Conservation (phyloP, 2,797 vertebrate species). For the Kryptolebias ocellatus region DNA sequence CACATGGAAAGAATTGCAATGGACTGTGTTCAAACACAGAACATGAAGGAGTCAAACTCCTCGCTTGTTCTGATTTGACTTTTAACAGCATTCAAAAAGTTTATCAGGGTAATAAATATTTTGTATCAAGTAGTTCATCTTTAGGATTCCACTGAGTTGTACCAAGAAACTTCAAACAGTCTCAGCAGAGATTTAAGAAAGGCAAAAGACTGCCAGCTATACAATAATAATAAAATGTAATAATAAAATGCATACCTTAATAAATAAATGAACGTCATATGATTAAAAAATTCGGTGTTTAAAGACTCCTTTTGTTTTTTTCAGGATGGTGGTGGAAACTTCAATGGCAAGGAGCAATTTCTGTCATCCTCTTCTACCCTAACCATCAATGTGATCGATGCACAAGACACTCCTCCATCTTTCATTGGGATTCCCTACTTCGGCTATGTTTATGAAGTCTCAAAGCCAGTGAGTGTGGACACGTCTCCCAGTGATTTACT, state of each 20-base stretch:
- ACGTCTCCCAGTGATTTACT: not conserved
- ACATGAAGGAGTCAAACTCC: too few species aligned
- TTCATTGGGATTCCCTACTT: slow-evolving; percentile 95
- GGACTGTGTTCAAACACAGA: too few species aligned
- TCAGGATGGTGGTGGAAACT: slow-evolving; percentile 94
- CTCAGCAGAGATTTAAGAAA: too few species aligned
- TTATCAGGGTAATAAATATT: too few species aligned
- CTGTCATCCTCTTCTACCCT: slow-evolving; percentile 90
- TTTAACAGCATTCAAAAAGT: not conserved
- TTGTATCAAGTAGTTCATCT: not conserved
- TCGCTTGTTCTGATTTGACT: not conserved
- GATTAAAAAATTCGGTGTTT: not conserved
- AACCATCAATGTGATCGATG: slow-evolving; percentile 92
- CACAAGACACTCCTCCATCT: slow-evolving; percentile 90
- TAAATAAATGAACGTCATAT: not conserved
- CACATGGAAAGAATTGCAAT: too few species aligned
- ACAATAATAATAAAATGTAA: too few species aligned
- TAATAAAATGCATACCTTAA: too few species aligned
- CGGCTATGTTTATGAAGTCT: slow-evolving; percentile 93
- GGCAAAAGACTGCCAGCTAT: too few species aligned
- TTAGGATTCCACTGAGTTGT: not conserved
- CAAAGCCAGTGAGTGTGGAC: slow-evolving; percentile 83
- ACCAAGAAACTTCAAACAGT: not conserved
- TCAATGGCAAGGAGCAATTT: slow-evolving; percentile 87
- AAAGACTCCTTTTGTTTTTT: slow-evolving; percentile 19